These are phyloP conservation scores for Eupithecia dodoneata DNA, from an alignment of 2,888 invertebrate genomes.

Conservation along the genomic window DNA sequence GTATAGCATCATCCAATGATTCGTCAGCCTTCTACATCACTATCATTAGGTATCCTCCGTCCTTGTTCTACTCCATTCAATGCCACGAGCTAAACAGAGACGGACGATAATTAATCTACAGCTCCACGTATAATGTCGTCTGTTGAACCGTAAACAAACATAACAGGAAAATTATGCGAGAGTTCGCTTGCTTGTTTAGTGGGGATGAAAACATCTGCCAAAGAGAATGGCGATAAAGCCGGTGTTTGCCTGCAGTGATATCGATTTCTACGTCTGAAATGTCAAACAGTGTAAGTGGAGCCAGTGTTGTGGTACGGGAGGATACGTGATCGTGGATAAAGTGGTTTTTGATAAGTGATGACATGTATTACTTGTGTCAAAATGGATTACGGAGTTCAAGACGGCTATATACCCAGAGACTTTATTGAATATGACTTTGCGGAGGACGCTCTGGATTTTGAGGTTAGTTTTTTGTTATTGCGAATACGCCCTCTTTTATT, in stretches of 20 bases:
- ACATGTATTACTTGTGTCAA: conserved; percentile 71
- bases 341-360: conserved; percentile 47
- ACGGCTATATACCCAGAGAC: conserved; percentile 70
- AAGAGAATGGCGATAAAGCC: background rate
- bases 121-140: background rate
- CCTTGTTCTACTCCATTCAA: background rate
- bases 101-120: background rate
- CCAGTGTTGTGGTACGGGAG: background rate
- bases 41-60: background rate
- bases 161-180: background rate
- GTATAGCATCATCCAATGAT: too few species aligned
- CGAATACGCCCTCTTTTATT: conserved; percentile 19
- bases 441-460: conserved; percentile 78
- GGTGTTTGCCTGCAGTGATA: background rate
- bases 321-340: background rate
- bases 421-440: conserved; percentile 76
- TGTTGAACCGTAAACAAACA: background rate
- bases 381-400: conserved; percentile 74
- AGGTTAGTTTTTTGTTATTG: conserved; percentile 63
- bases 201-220: background rate
- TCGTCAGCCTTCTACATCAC: background rate
- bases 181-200: background rate
- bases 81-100: background rate
- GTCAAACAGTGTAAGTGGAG: background rate
- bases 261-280: conserved; percentile 33